Base-by-base conservation (phyloP, 1,140 invertebrate genomes). In the Nephila pilipes region DNA sequence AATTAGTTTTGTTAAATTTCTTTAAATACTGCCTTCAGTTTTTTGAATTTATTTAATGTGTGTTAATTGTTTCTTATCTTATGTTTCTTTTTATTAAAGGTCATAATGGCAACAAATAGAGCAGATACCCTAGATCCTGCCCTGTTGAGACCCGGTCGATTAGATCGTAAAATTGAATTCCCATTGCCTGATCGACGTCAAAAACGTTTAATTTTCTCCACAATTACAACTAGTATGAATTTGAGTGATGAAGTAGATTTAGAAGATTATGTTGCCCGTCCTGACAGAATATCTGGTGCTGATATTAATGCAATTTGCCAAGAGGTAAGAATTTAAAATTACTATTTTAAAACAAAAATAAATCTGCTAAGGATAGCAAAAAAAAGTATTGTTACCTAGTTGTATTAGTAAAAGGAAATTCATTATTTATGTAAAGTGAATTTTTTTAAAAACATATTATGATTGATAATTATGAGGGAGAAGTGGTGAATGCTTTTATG, bases 241-340 rank as follows among this genome's bases (percentile, higher is more conserved):
- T 96, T 99, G n/a, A 99, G 98, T 94, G 99, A 99, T 95, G 99
- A 99, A 95, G 99, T 99, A 1, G 99, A 99, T 96, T 96, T 99
- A 2, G 99, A 99, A 95, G 99, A 99, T 96, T 99, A 99, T 96
- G 99, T 99, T 16, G 99, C 99, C 16, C 96, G 99, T 25, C 99
- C 99, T 0, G 99, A 99, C 95, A 98, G 98, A 96, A 99, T 99
- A 94, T 99, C 99, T 92, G 99, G 99, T 81, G 99, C 99, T 83
- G 99, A 99, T 95, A 99, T 99, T 94, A 99, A 99, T 96, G 99
- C 99, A 54, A 99, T 99, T 95, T 99, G 99, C 96, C 99, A 99
- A 96, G 99, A 99, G 96, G 98, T 99, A 85, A 75, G 22, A 29
- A 69, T 14, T 25, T 46, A 10, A 79, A 36, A 46, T 46, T 46